Evolutionary conservation across 2,113 vertebrate species (phyloP).

Genomic region (Stomatorhinus ivindoensis): DNA sequence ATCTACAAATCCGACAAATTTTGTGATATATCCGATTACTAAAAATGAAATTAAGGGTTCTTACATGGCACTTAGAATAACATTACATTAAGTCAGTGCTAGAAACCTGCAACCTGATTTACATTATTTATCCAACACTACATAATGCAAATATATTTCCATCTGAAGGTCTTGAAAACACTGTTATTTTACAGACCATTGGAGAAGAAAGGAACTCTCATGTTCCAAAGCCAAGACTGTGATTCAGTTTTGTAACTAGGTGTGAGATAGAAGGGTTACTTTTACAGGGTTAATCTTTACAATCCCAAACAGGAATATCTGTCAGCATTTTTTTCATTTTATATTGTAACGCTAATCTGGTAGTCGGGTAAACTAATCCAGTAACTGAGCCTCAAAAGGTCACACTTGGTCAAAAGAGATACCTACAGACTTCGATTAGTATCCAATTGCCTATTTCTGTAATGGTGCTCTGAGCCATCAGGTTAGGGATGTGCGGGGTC

Average conservation of each 20-base stretch:
- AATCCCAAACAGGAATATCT: not conserved
- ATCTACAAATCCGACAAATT: not conserved
- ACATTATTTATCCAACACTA: not conserved
- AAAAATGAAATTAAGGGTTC: not conserved
- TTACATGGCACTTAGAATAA: not conserved
- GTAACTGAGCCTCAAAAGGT: not conserved
- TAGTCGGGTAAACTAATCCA: not conserved
- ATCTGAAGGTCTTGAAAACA: not conserved
- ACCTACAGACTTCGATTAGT: not conserved
- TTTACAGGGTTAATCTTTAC: not conserved
- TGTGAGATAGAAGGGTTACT: not conserved
- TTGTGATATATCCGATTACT: not conserved
- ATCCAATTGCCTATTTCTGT: not conserved
- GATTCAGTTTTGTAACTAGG: not conserved
- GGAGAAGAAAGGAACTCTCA: not conserved
- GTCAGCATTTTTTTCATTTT: not conserved
- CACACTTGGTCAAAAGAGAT: not conserved
- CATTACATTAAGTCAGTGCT: not conserved
- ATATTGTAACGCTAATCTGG: not conserved
- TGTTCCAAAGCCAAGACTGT: not conserved
- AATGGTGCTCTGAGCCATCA: not conserved
- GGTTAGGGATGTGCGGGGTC: not conserved
- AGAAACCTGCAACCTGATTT: not conserved
- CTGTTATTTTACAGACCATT: not conserved
- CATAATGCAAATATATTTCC: not conserved